These are phyloP conservation scores for Hydrolagus affinis DNA, from an alignment of 2,113 vertebrate species.

Conservation along the genomic window DNA sequence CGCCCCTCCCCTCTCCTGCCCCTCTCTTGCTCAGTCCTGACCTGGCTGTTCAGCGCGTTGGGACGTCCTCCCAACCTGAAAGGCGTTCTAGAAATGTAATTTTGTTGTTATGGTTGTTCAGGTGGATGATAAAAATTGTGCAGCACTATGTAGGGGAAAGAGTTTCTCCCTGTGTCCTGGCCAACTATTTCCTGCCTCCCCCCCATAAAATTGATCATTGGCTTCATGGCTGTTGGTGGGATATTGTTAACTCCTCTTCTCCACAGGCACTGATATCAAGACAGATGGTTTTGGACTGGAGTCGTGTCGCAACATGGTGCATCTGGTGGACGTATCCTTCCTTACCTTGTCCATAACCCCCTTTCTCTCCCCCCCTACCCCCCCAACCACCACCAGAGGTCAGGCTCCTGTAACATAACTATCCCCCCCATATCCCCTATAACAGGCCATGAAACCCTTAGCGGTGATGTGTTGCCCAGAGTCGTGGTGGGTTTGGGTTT, in stretches of 20 bases:
- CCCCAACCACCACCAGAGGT: no score
- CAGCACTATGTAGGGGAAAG: no score
- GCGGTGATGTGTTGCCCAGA: no score
- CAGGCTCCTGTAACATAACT: not conserved
- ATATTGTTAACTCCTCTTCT: constrained; percentile 24
- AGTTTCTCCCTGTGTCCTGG: no score
- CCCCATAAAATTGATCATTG: not conserved
- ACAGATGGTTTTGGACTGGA: constrained; percentile 72
- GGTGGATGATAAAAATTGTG: no score
- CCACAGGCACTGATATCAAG: constrained; percentile 71
- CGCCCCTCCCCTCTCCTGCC: no score
- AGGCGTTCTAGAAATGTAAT: no score
- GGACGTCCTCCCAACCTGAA: no score
- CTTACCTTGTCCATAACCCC: constrained; percentile 26
- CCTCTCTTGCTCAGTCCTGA: no score
- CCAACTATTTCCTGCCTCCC: not conserved
- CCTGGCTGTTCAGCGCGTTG: no score
- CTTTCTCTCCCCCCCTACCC: not conserved
- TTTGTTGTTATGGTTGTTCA: no score
- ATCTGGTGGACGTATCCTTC: constrained; percentile 87
- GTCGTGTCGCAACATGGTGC: constrained; percentile 74
- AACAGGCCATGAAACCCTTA: constrained; percentile 19
- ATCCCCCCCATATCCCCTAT: not conserved
- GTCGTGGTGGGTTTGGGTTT: constrained; percentile 13
- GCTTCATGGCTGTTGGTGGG: not conserved